Evolutionary conservation across 1,140 invertebrate genomes (phyloP), one percentile per base, ranked within the genome.

Genomic region (Drosophila carrolli): DNA sequence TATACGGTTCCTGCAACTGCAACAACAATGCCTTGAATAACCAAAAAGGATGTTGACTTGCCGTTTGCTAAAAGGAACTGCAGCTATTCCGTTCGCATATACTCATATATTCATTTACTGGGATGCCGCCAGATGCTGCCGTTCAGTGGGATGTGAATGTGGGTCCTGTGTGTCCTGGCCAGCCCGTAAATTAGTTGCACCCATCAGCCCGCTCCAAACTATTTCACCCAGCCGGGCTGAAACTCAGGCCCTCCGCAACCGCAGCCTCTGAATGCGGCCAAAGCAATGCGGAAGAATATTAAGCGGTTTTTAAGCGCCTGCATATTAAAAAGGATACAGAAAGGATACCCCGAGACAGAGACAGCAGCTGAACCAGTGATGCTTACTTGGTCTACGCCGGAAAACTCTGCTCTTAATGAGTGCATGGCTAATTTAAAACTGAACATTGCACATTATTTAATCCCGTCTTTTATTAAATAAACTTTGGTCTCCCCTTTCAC

Each of bases 241-340:
- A 66, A 9, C 81, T 66, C 76, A 48, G 75, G 75, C 72, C 58
- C 53, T 71, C 68, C 53, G 37, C 53, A 70, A 84, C 68, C 66
- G 68, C 71, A 73, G 66, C 71, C 71, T 63, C 83, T 70, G 83
- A 88, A 88, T 88, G 83, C 83, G 83, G 84, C 83, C 84, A 88
- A 77, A 88, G 83, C 84, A 88, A 88, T 88, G 83, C 83, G 83
- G 83, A 88, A 88, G 83, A 88, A 88, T 88, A 88, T 88, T 89
- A 88, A 88, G 76, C 83, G 84, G 76, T 75, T 88, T 88, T 89
- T 89, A 89, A 88, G 80, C 78, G 83, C 68, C 74, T 88, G 84
- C 83, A 83, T 79, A 88, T 86, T 82, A 86, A 79, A 83, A 75
- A 74, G 60, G 48, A 83, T 65, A 58, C 43, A 43, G 47, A 72